A percentile compares a stretch with the other conserved stretches of the same genome.
Evolutionary conservation across 1,140 invertebrate genomes (phyloP).

Genomic region (Vollenhovia emeryi): DNA sequence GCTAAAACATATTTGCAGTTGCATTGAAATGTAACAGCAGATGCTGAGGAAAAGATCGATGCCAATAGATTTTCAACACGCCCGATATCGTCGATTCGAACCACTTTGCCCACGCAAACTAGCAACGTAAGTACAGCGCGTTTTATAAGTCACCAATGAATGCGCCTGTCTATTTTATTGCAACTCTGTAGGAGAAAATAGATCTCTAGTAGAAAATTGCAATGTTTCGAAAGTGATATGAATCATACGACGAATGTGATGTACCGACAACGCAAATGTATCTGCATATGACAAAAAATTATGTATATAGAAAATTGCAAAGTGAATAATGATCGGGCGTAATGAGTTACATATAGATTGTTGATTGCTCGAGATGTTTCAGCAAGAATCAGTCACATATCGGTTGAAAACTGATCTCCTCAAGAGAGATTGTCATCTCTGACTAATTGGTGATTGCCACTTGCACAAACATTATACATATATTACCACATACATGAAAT

Average conservation of each 20-base stretch:
- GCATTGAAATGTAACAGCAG: conserved; percentile 22
- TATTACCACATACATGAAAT: not conserved
- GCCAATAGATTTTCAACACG: conserved; percentile 37
- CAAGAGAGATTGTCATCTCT: conserved; percentile 7
- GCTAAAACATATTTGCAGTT: not conserved
- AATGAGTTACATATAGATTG: conserved; percentile 16
- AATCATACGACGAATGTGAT: not conserved
- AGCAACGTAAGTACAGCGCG: not conserved
- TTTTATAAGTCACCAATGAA: conserved; percentile 21
- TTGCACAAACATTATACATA: conserved; percentile 7
- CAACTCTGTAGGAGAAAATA: conserved; percentile 12
- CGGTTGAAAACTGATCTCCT: not conserved
- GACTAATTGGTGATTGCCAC: not conserved
- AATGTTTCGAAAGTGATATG: not conserved
- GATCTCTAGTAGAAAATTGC: conserved; percentile 27
- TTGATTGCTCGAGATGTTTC: not conserved
- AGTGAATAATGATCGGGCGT: not conserved
- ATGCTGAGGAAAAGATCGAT: conserved; percentile 5
- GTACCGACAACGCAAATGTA: conserved; percentile 1
- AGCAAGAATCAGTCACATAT: conserved; percentile 13
- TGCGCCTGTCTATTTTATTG: not conserved
- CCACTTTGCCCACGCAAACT: conserved; percentile 10
- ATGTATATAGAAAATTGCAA: not conserved
- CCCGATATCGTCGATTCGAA: not conserved
- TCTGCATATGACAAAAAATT: not conserved